phyloP scores from a whole-genome alignment of 2,113 vertebrate genomes.

The Notothenia coriiceps region DNA sequence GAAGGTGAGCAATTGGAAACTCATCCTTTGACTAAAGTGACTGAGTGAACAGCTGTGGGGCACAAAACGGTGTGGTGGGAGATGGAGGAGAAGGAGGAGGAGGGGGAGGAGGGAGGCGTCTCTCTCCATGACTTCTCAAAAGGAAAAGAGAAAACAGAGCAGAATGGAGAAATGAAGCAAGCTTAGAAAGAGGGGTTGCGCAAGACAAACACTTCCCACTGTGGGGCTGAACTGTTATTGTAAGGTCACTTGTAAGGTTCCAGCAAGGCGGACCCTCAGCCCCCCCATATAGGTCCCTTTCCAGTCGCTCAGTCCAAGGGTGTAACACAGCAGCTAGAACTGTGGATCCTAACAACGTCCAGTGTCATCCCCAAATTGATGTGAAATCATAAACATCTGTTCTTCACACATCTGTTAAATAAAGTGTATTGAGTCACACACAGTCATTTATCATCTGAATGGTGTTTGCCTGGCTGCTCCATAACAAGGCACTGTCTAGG shows the following conservation, averaged over 20 bases:
- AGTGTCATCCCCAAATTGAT: constrained; percentile 48
- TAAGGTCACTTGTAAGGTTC: constrained; percentile 77
- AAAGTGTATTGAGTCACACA: constrained; percentile 4
- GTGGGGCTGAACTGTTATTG: constrained; percentile 75
- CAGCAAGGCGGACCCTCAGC: constrained; percentile 47
- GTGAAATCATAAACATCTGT: constrained; percentile 44
- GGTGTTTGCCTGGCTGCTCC: constrained; percentile 49
- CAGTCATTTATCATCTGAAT: constrained; percentile 74
- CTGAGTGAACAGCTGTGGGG: constrained; percentile 79
- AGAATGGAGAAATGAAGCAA: constrained; percentile 43
- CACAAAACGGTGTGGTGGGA: constrained; percentile 23
- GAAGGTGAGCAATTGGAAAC: constrained; percentile 53
- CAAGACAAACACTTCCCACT: constrained; percentile 79
- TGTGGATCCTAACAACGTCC: constrained; percentile 33
- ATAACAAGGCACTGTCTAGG: constrained; percentile 39
- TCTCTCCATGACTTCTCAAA: constrained; percentile 40
- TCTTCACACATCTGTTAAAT: constrained; percentile 31
- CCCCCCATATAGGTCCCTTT: constrained; percentile 48
- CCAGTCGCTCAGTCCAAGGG: constrained; percentile 39
- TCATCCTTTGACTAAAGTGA: constrained; percentile 78
- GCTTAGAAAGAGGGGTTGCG: constrained; percentile 56
- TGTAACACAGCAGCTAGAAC: constrained; percentile 52
- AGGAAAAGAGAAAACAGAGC: constrained; percentile 60
- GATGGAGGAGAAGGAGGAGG: background rate
- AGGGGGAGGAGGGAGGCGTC: background rate